Evolutionary conservation across 1,140 invertebrate species (phyloP).

Genomic region (Drosophila melanogaster): DNA sequence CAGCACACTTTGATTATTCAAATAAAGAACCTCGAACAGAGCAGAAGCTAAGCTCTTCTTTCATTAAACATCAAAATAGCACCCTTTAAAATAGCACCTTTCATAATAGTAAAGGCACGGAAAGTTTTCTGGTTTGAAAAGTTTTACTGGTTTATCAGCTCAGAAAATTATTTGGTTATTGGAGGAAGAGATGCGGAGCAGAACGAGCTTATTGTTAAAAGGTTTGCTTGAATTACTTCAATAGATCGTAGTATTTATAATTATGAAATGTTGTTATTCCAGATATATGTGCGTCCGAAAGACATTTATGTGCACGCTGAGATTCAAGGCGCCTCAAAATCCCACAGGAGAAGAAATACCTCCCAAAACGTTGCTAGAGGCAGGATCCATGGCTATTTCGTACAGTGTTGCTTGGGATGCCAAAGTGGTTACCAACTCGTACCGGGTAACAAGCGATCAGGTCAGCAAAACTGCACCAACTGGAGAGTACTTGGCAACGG

Average conservation of each 20-base stretch:
- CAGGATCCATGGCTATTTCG: conserved; percentile 98
- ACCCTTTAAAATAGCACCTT: too few species aligned
- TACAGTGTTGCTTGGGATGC: conserved; percentile 99
- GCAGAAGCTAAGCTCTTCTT: too few species aligned
- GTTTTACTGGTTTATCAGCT: conserved; percentile 99
- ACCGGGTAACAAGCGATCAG: conserved; percentile 98
- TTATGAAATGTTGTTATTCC: neutral
- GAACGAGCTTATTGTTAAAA: conserved; percentile 98
- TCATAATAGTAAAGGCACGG: conserved; percentile 96
- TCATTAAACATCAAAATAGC: too few species aligned
- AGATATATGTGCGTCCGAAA: conserved; percentile 89
- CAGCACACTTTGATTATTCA: too few species aligned
- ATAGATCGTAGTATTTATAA: neutral
- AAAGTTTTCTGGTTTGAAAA: conserved; percentile 99
- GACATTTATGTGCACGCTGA: conserved; percentile 98
- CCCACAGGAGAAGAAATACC: conserved; percentile 89
- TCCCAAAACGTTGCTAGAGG: conserved; percentile 98
- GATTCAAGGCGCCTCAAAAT: conserved; percentile 97
- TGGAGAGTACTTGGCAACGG: conserved; percentile 97
- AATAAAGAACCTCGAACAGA: too few species aligned
- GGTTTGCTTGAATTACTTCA: conserved; percentile 86
- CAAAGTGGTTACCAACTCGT: conserved; percentile 96
- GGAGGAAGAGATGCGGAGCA: conserved; percentile 98
- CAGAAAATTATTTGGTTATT: conserved; percentile 98
- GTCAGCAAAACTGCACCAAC: conserved; percentile 99